A percentile compares a stretch with the other conserved stretches of the same genome.
phyloP scores from a whole-genome alignment of 2,113 vertebrate species.

The Plestiodon gilberti region DNA sequence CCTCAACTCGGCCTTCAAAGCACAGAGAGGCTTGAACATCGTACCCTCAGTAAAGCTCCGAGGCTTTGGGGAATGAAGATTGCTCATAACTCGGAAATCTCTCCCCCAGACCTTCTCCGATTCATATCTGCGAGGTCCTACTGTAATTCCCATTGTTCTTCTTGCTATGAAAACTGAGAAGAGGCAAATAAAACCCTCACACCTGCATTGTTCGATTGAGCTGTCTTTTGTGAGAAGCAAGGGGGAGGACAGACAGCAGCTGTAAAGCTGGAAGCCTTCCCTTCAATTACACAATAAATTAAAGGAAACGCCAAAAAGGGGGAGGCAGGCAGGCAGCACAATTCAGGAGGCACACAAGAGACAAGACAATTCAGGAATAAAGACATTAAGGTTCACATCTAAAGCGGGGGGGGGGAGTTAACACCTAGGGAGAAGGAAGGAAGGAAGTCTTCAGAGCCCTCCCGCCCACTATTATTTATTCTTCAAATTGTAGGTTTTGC shows the following conservation, averaged over 20 bases:
- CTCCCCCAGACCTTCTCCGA: background rate
- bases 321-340: slow-evolving; percentile 29
- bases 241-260: slow-evolving; percentile 27
- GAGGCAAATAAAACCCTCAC: slow-evolving; percentile 31
- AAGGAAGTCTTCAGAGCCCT: slow-evolving; percentile 58
- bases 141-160: slow-evolving; percentile 37
- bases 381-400: slow-evolving; percentile 55
- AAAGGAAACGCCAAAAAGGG: slow-evolving; percentile 54
- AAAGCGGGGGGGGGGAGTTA: slow-evolving; percentile 48
- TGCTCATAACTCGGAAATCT: background rate
- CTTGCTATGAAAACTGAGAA: slow-evolving; percentile 43
- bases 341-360: slow-evolving; percentile 47
- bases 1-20: background rate
- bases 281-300: slow-evolving; percentile 66
- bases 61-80: background rate
- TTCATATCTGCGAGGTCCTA: background rate
- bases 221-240: slow-evolving; percentile 46
- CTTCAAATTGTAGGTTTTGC: slow-evolving; percentile 66
- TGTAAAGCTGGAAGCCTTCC: slow-evolving; percentile 50
- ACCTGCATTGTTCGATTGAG: slow-evolving; percentile 62
- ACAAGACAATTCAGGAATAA: slow-evolving; percentile 61
- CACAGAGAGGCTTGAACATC: background rate
- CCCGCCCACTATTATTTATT: slow-evolving; percentile 33
- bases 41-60: background rate
- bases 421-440: slow-evolving; percentile 50